phyloP scores from a whole-genome alignment of 2,113 vertebrate species.

The Capreolus pygargus region DNA sequence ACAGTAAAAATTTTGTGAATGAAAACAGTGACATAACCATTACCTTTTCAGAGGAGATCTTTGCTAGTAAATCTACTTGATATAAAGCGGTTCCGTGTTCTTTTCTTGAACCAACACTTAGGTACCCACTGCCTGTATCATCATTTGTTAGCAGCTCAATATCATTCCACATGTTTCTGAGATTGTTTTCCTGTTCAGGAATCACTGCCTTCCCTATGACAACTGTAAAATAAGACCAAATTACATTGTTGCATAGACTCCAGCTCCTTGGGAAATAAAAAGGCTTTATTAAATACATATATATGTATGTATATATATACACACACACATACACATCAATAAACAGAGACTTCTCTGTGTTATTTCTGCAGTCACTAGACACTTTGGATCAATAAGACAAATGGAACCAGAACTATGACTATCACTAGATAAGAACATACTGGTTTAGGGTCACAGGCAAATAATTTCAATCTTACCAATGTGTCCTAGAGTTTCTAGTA shows the following conservation, averaged over 20 bases:
- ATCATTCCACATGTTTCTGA: constrained; percentile 89
- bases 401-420: neutral
- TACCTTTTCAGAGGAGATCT: constrained; percentile 91
- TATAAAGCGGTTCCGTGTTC: constrained; percentile 89
- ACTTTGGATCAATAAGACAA: neutral
- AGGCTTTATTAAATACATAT: neutral
- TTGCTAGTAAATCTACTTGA: constrained; percentile 89
- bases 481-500: neutral
- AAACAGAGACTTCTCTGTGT: neutral
- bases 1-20: neutral
- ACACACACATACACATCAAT: neutral
- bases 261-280: neutral
- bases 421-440: neutral
- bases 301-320: neutral
- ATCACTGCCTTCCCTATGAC: neutral
- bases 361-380: neutral
- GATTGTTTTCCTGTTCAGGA: neutral
- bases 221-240: neutral
- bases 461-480: neutral
- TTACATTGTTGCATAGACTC: neutral
- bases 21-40: neutral
- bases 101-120: constrained; percentile 80
- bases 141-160: constrained; percentile 91
- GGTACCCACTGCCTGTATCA: constrained; percentile 85
- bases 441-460: neutral